A percentile compares a stretch with the other conserved stretches of the same genome.
phyloP scores from a whole-genome alignment of 2,797 vertebrate species.

The Syngnathus rostellatus region DNA sequence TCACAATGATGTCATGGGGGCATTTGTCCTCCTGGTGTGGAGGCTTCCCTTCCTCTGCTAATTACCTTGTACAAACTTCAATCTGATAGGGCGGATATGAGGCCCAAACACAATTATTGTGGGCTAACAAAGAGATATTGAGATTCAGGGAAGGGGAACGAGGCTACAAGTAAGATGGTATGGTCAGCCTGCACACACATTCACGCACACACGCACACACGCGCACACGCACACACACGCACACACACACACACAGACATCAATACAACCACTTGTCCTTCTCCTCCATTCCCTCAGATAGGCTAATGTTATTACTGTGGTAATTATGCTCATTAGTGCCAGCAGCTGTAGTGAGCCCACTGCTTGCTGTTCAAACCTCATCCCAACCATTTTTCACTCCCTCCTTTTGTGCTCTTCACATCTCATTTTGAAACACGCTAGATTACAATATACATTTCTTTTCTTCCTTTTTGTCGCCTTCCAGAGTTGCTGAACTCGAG shows the following conservation, averaged over 20 bases:
- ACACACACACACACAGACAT: conserved; percentile 67
- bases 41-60: conserved; percentile 73
- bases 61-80: conserved; percentile 76
- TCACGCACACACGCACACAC: conserved; percentile 31
- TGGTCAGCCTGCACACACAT: conserved; percentile 30
- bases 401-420: conserved; percentile 43
- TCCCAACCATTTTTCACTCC: conserved; percentile 48
- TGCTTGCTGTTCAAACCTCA: conserved; percentile 65
- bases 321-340: conserved; percentile 99
- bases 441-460: conserved; percentile 9
- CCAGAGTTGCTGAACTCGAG: conserved; percentile 41
- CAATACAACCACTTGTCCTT: conserved; percentile 96
- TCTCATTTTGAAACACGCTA: conserved; percentile 48
- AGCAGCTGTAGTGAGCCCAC: conserved; percentile 87
- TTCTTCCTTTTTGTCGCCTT: neutral
- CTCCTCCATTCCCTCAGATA: conserved; percentile 97
- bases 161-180: conserved; percentile 56
- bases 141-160: conserved; percentile 61
- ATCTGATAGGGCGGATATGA: conserved; percentile 76
- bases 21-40: conserved; percentile 69
- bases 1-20: conserved; percentile 65
- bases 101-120: conserved; percentile 73
- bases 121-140: conserved; percentile 69
- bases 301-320: conserved; percentile 96
- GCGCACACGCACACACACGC: conserved; percentile 32